Evolutionary conservation across 2,888 invertebrate species (phyloP), one percentile per base, ranked within the genome.

Genomic region (Netelia virgata): DNA sequence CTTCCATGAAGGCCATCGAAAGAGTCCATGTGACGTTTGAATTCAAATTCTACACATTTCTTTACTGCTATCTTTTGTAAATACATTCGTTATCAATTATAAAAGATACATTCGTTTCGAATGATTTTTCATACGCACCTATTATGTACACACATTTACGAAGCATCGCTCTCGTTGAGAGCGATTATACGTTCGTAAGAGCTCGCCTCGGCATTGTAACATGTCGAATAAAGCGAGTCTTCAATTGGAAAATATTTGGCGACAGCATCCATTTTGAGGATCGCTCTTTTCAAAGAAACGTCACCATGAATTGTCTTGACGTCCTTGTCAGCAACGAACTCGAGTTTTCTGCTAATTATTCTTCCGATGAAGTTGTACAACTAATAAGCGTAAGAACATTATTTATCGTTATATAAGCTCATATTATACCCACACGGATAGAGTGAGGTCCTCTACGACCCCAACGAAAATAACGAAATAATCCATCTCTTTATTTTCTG

Each of bases 111-210:
- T 36, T 61, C 47, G 73, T 1, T 61, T 28, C 16, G 16, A 18
- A 47, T 18, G 8, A 10, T 3, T 16, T 63, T 47, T 28, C 36
- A 59, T 14, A 74, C 61, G 9, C n/a, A 76, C 50, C 18, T 55
- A 66, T 74, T 72, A 59, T 72, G 11, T 79, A 70, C 50, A 70
- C 66, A 53, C 47, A 59, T 50, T 59, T 14, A 75, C 28, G 14
- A 55, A 11, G 16, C 20, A 47, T 78, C 28, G 5, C 41, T 50
- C 8, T 79, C 63, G 28, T 85, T 68, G 1, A 85, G 59, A 11
- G 85, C 82, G 10, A 57, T 66, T 50, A 85, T 79, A 43, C 85
- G 85, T 18, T 85, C 85, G 73, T 85, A 83, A 55, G 68, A 59
- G 16, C 79, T 75, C 0, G 72, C 68, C 36, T 79, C 63, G n/a